Evolutionary conservation across 92 coral and sea anemone genomes (phyloP), one percentile per base, ranked within the genome.

Genomic region (Plumapathes pennacea): DNA sequence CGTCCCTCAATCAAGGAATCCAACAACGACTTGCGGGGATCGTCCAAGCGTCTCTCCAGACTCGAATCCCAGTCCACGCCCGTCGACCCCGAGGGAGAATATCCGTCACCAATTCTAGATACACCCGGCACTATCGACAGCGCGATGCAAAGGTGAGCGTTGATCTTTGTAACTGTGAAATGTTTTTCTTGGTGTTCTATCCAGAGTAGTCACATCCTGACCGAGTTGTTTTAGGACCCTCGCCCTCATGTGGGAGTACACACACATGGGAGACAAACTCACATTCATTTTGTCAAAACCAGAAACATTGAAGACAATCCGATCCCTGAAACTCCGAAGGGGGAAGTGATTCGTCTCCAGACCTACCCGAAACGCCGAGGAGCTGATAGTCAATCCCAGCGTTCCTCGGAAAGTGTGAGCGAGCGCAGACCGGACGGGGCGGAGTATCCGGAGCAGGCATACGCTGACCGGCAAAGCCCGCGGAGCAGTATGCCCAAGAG

Each of bases 371-470:
- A 25, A 14, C 81, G 83, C 7, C 74, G 67, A 54, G 89, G 67
- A 12, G 55, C 62, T 57, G 45, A 83, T 43, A 72, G 72, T 19
- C 62, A 67, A 27, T 88, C 83, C 27, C 78, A 60, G 71, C 37
- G 67, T 41, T 77, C 70, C 6, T 68, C 78, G n/a, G 85, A 73
- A 37, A 69, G 81, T 20, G 72, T 53, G 38, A 70, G 83, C 54
- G 98, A 92, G 39, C 84, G 98, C 25, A 81, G 87, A 11, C 98
- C 98, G 10, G 98, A 92, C 64, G 98, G 98, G 27, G 98, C 98
- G 38, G 98, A 92, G 55, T 88, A 84, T 46, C 67, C 94, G 13
- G 98, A 92, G 17, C 23, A 68, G 24, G 62, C 63, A 15, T 74
- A 57, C 62, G 79, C 85, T 21, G 95, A 85, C 28, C 69, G 71